Percentiles rank a stretch among this genome's conserved stretches.
Evolutionary conservation across 2,113 vertebrate species (phyloP).

Genomic region (Paramormyrops kingsleyae): DNA sequence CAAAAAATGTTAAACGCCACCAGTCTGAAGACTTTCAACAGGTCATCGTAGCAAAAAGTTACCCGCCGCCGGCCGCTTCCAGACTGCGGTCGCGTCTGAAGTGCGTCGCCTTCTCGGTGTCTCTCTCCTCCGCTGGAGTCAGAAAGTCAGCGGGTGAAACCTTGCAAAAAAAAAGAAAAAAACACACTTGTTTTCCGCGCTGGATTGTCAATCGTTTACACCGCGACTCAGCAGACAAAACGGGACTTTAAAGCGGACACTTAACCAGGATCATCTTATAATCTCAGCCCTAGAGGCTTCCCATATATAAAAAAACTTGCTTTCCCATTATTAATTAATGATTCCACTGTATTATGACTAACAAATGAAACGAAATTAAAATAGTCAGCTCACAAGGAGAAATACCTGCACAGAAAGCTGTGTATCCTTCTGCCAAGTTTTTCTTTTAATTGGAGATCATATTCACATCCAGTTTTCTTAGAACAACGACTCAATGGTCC

Average conservation of each 20-base stretch:
- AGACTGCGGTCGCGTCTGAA: neutral
- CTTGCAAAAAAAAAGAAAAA: neutral
- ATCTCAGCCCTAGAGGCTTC: neutral
- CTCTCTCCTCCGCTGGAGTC: neutral
- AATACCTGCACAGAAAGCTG: neutral
- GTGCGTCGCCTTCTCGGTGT: neutral
- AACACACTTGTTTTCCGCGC: neutral
- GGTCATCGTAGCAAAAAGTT: neutral
- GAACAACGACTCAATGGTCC: neutral
- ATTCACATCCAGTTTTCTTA: neutral
- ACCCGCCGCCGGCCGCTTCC: neutral
- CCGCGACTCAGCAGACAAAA: neutral
- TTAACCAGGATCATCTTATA: neutral
- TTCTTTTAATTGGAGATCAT: neutral
- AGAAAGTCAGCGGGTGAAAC: neutral
- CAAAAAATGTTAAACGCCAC: neutral
- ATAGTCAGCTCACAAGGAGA: neutral
- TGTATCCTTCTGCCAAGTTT: conserved; percentile 16
- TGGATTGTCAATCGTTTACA: neutral
- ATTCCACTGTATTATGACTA: neutral
- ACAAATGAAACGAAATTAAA: neutral
- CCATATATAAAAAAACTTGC: neutral
- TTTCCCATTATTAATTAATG: neutral
- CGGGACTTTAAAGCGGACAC: neutral
- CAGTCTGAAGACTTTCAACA: neutral